Evolutionary conservation across 1,140 invertebrate species (phyloP), one percentile per base, ranked within the genome.

Genomic region (Tetranychus cinnabarinus): DNA sequence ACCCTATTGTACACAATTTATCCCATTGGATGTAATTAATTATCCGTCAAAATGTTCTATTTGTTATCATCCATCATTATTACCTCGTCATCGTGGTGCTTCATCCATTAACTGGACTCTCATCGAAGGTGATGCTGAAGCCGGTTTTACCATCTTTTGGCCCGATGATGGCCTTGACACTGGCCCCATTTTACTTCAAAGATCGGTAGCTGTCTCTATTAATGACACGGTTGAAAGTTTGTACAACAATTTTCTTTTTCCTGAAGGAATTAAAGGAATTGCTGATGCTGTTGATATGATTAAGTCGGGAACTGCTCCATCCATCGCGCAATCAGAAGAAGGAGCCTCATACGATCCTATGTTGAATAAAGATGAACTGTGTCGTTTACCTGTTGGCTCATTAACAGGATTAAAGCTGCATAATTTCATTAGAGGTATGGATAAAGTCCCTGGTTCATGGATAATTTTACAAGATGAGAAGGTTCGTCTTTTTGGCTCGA

Each of bases 101-200:
- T 91, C 87, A 23, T 83, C 90, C 4, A 95, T 97, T 62, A 93
- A 86, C 69, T 97, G 92, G 90, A 95, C 91, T 0, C 71, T 96
- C 8, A 96, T 96, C 58, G 80, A 87, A 69, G 92, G 57, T 58
- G 57, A 58, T 46, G 6, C 10, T 8, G 78, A 79, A 54, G 91
- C 85, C 8, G 92, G 92, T 1, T 84, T 95, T 47, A 81, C 85
- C 0, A 81, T 97, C 58, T 97, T 97, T 72, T 97, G 91, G 90
- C 86, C 91, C 0, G 91, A 97, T 71, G 90, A 97, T 69, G 92
- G 92, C 1, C 72, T 97, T 4, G 92, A 97, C 70, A 96, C 91
- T 0, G 92, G 92, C 23, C 91, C 91, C 0, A 81, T 97, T 59
- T 75, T 97, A 1, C 73, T 96, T 0, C 87, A 91, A 71, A 81